Base-by-base conservation (phyloP, 2,797 vertebrate species). In the Australoheros facetus region DNA sequence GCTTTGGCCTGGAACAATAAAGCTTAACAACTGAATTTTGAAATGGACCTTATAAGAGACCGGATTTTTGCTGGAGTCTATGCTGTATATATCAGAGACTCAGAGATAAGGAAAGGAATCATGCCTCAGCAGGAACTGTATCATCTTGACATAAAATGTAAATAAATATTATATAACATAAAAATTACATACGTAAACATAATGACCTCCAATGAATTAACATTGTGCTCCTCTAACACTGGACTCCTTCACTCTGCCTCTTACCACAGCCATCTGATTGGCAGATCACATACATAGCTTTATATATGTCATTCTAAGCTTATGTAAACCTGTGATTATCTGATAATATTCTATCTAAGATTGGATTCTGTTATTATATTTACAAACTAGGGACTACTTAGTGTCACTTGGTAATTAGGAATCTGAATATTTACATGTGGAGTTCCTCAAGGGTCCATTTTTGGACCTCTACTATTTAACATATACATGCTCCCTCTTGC, bases 1-100 rank as follows among this genome's bases (percentile, higher is more conserved):
- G 21, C 28, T 69, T 73, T 71, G 70, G 32, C 3, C 42, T 70
- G 28, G 26, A 72, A 66, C 45, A 77, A 77, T 28, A 56, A 45
- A 78, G 73, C 70, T 81, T 10, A 62, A 37, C 32, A 77, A 55
- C 26, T 83, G 2, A 8, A 69, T 79, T 13, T n/a, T 71, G 16
- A 66, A 59, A 84, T 58, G 4, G 56, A 75, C 71, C 56, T 81
- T 71, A 32, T 16, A 16, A 19, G 48, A 58, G 45, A 83, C 62
- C 16, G n/a, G 57, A 56, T 74, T 79, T 83, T 81, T 30, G 9
- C 59, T 75, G 71, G n/a, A 76, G 64, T 21, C 26, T 17, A 51
- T 37, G 55, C 5, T 73, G 3, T 9, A 58, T 14, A 51, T 13
- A 42, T 26, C 7, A 21, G 23, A 62, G 39, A 75, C 4, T n/a